Conservation (phyloP, 2,888 invertebrate genomes). For the Boloria selene region DNA sequence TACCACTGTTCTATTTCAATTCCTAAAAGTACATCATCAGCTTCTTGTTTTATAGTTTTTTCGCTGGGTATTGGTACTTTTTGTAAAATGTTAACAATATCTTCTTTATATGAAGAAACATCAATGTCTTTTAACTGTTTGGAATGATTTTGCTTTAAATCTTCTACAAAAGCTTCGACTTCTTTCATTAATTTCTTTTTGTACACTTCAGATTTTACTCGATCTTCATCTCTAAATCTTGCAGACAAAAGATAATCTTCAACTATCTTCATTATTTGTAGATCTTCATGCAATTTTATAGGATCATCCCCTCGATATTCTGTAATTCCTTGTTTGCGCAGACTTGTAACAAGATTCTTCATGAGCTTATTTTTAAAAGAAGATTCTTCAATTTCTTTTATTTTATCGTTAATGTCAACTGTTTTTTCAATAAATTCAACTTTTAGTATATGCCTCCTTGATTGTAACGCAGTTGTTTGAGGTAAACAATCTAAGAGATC, state of each 20-base stretch:
- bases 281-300: conserved; percentile 50
- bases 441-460: conserved; percentile 53
- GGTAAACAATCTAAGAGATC: conserved; percentile 56
- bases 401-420: conserved; percentile 47
- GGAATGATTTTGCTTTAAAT: conserved; percentile 50
- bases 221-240: conserved; percentile 53
- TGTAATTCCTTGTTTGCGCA: conserved; percentile 43
- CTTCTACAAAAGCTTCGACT: conserved; percentile 49
- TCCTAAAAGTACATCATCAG: conserved; percentile 57
- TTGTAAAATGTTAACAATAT: conserved; percentile 53
- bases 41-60: conserved; percentile 56
- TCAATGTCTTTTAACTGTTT: conserved; percentile 48
- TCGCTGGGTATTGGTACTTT: conserved; percentile 58
- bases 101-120: conserved; percentile 45
- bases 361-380: conserved; percentile 56
- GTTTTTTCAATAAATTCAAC: conserved; percentile 56
- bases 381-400: conserved; percentile 44
- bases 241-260: conserved; percentile 57
- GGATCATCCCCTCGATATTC: conserved; percentile 37
- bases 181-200: conserved; percentile 54
- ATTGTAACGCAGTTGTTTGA: conserved; percentile 50
- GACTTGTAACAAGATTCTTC: conserved; percentile 49
- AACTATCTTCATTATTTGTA: conserved; percentile 52
- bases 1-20: conserved; percentile 65
- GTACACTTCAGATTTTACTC: conserved; percentile 52